A percentile compares a stretch with the other conserved stretches of the same genome.
Conservation (phyloP, 1,140 invertebrate genomes). For the Bilobella aurantiaca region DNA sequence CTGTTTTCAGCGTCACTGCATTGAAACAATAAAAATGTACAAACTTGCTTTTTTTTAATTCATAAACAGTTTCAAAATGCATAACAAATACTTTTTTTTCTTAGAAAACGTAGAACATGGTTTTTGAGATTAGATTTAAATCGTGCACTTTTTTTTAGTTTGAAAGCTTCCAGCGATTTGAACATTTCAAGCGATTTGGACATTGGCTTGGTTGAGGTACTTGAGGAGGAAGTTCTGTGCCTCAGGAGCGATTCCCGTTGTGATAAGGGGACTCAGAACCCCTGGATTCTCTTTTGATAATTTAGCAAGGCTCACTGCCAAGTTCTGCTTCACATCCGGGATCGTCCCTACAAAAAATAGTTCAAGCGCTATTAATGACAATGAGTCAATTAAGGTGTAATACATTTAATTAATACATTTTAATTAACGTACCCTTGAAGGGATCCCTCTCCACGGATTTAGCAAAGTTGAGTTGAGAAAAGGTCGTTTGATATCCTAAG, state of each 20-base stretch:
- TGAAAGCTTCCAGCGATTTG: not conserved
- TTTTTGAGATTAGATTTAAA: no score
- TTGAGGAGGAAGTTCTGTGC: conserved; percentile 34
- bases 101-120: no score
- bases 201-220: conserved; percentile 44
- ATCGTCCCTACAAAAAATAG: conserved; percentile 38
- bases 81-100: no score
- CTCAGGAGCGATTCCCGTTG: conserved; percentile 22
- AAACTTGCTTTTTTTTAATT: no score
- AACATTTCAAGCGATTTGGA: conserved; percentile 35
- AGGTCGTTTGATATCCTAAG: conserved; percentile 73
- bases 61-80: no score
- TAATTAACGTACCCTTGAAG: conserved; percentile 44
- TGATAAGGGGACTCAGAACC: conserved; percentile 45
- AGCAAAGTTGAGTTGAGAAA: conserved; percentile 76
- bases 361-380: conserved; percentile 1
- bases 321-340: conserved; percentile 55
- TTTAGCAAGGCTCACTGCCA: conserved; percentile 58
- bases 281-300: conserved; percentile 52
- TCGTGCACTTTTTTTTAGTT: not conserved
- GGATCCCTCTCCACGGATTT: conserved; percentile 62
- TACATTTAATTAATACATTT: no score
- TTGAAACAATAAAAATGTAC: no score
- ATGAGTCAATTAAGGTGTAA: conserved; percentile 6
- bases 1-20: no score